Percentiles rank a stretch among this genome's conserved stretches.
phyloP scores from a whole-genome alignment of 2,113 vertebrate species.

The Cairina moschata region DNA sequence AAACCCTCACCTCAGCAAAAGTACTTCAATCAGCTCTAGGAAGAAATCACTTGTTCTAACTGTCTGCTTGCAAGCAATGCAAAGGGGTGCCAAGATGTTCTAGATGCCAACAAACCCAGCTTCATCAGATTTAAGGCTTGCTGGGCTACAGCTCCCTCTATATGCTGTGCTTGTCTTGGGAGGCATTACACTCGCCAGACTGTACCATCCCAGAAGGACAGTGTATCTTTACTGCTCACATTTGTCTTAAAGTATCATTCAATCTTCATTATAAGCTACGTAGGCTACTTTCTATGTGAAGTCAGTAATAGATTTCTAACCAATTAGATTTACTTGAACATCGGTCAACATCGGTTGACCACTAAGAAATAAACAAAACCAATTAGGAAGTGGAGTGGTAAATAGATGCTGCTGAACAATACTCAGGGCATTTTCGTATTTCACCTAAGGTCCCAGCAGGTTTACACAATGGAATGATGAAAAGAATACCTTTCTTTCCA shows the following conservation, averaged over 20 bases:
- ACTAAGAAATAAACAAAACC: neutral
- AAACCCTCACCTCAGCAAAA: neutral
- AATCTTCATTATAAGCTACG: neutral
- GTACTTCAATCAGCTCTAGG: neutral
- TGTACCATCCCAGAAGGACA: neutral
- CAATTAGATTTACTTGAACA: neutral
- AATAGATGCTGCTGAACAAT: neutral
- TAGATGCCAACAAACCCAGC: neutral
- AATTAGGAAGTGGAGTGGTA: neutral
- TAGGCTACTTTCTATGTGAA: neutral
- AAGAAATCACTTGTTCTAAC: neutral
- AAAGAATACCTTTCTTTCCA: neutral
- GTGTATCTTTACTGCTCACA: neutral
- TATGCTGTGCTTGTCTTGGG: neutral
- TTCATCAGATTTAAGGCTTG: neutral
- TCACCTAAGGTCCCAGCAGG: neutral
- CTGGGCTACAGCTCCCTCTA: neutral
- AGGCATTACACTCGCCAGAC: neutral
- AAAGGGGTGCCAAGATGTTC: neutral
- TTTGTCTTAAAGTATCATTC: neutral
- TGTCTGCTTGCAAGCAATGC: too few species aligned
- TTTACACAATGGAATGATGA: neutral
- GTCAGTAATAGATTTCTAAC: neutral
- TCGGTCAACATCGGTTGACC: neutral
- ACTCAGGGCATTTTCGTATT: neutral